phyloP scores from a whole-genome alignment of 1,140 invertebrate genomes.

The Pararge aegeria region DNA sequence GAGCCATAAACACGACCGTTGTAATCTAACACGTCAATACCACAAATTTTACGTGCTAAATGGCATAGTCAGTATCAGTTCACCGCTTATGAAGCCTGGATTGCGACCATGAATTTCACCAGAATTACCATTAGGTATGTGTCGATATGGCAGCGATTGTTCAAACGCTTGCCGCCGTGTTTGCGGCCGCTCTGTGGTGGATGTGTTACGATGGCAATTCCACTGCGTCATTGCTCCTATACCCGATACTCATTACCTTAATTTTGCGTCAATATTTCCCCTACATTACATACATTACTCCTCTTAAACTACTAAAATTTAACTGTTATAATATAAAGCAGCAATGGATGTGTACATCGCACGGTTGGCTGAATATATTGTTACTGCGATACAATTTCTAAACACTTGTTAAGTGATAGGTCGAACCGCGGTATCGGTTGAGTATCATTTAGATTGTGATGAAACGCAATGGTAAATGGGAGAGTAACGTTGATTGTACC shows the following conservation, averaged over 20 bases:
- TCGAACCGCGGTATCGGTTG: constrained; percentile 21
- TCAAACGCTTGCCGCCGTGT: constrained; percentile 52
- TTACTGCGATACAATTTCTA: constrained; percentile 22
- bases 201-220: constrained; percentile 59
- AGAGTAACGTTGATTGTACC: constrained; percentile 2
- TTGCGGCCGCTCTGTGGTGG: constrained; percentile 54
- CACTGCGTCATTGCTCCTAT: constrained; percentile 41
- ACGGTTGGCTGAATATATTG: constrained; percentile 3
- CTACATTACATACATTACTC: constrained; percentile 33
- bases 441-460: constrained; percentile 27
- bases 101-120: constrained; percentile 48
- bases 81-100: constrained; percentile 38
- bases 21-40: constrained; percentile 17
- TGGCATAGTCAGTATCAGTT: constrained; percentile 36
- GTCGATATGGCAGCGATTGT: constrained; percentile 56
- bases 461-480: constrained; percentile 9
- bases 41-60: constrained; percentile 25
- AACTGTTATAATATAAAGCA: not conserved
- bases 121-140: constrained; percentile 48
- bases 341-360: constrained; percentile 10
- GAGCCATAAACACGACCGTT: not conserved
- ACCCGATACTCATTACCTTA: constrained; percentile 42
- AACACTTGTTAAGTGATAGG: constrained; percentile 41
- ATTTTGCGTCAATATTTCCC: constrained; percentile 37
- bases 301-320: not conserved